Conservation (phyloP, 2,888 invertebrate species). For the Torymus auratus region DNA sequence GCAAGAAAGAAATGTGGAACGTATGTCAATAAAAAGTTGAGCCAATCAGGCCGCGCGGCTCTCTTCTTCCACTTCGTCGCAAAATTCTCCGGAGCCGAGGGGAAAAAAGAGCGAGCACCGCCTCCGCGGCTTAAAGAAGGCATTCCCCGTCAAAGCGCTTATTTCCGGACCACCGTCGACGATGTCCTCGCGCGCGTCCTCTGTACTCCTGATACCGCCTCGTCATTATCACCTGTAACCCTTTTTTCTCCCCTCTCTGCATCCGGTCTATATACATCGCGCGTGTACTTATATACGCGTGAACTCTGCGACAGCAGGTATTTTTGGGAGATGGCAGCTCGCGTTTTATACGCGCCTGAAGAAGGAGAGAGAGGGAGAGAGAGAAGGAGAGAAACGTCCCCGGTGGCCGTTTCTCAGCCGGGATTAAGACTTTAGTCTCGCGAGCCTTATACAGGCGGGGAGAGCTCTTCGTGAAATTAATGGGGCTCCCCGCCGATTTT, state of each 20-base stretch:
- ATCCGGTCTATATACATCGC: background rate
- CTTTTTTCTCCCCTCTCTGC: background rate
- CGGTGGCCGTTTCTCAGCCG: slow-evolving; percentile 61
- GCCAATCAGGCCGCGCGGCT: no score
- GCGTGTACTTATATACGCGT: background rate
- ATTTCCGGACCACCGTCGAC: slow-evolving; percentile 49
- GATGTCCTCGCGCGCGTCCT: background rate
- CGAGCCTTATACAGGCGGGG: slow-evolving; percentile 55
- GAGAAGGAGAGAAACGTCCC: slow-evolving; percentile 51
- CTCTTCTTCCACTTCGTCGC: no score
- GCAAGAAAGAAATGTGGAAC: no score
- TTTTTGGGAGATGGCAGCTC: background rate
- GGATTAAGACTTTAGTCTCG: slow-evolving; percentile 63
- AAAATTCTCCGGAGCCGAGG: no score
- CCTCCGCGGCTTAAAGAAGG: no score
- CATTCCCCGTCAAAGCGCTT: slow-evolving; percentile 4
- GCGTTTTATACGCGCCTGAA: background rate
- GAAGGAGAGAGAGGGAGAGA: background rate
- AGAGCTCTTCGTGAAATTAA: slow-evolving; percentile 59
- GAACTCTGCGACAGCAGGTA: background rate
- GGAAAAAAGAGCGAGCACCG: no score
- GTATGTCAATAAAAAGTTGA: no score
- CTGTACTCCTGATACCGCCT: background rate
- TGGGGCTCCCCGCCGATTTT: slow-evolving; percentile 61
- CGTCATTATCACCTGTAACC: slow-evolving; percentile 24